phyloP scores from a whole-genome alignment of 2,797 vertebrate genomes.

The Onychomys torridus region DNA sequence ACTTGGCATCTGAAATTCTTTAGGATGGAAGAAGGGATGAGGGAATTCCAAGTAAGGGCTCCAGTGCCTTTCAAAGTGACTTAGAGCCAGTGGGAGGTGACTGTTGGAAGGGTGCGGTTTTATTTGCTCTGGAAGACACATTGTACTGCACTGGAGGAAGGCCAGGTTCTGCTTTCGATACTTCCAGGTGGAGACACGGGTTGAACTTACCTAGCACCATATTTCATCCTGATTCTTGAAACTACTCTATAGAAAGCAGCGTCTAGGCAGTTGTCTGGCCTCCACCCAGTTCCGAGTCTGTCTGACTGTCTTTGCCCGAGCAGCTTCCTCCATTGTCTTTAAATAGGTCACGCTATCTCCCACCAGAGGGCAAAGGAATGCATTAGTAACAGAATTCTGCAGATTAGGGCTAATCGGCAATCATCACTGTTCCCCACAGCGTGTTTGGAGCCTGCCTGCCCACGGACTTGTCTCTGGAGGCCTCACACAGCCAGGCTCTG shows the following conservation, averaged over 20 bases:
- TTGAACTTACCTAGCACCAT: neutral
- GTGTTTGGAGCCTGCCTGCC: slow-evolving; percentile 24
- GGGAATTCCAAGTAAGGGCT: neutral
- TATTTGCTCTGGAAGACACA: neutral
- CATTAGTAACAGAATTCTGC: slow-evolving; percentile 27
- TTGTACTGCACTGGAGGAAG: neutral
- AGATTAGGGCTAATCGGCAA: slow-evolving; percentile 5
- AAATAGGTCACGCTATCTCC: slow-evolving; percentile 46
- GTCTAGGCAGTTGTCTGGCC: neutral
- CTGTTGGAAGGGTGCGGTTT: neutral
- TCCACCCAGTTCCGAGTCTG: neutral
- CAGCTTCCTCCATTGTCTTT: slow-evolving; percentile 6
- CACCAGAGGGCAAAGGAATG: slow-evolving; percentile 3
- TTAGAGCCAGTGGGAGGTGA: neutral
- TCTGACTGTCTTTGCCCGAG: neutral
- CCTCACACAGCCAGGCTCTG: neutral
- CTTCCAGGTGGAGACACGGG: neutral
- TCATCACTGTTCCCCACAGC: neutral
- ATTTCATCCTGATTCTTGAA: slow-evolving; percentile 47
- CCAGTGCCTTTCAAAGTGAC: neutral
- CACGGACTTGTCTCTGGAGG: neutral
- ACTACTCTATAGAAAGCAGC: neutral
- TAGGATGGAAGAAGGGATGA: neutral
- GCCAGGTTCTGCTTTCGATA: neutral
- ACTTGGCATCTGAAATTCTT: neutral